Percentiles rank a stretch among this genome's conserved stretches.
These are phyloP conservation scores for Bradypodion ventrale DNA, from an alignment of 2,797 vertebrate genomes.

Conservation along the genomic window DNA sequence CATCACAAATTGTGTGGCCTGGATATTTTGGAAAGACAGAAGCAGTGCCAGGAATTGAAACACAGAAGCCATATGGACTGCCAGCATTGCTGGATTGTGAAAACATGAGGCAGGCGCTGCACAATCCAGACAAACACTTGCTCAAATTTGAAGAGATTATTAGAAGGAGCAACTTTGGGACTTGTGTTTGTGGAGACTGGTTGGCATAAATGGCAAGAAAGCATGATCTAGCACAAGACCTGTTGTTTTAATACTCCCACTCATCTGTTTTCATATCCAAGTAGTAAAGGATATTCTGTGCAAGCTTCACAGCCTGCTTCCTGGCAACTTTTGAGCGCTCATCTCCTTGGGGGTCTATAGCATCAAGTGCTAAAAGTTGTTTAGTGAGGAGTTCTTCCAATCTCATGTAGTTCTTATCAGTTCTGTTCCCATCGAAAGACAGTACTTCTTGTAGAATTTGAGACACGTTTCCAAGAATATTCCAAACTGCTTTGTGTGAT, in stretches of 20 bases:
- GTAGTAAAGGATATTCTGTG: conserved; percentile 96
- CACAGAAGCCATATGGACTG: conserved; percentile 67
- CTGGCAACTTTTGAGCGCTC: conserved; percentile 87
- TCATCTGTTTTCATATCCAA: conserved; percentile 98
- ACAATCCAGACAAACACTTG: conserved; percentile 62
- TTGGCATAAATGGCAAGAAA: conserved; percentile 42
- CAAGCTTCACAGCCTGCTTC: conserved; percentile 95
- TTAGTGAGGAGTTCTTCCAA: conserved; percentile 97
- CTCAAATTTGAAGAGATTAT: conserved; percentile 47
- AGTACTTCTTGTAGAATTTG: conserved; percentile 92
- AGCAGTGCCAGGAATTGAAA: conserved; percentile 60
- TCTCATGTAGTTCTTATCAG: conserved; percentile 93
- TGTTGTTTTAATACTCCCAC: conserved; percentile 88
- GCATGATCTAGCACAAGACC: background rate
- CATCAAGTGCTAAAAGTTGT: conserved; percentile 92
- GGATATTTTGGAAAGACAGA: conserved; percentile 12
- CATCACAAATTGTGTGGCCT: conserved; percentile 35
- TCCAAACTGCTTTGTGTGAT: conserved; percentile 86
- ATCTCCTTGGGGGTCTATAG: conserved; percentile 92
- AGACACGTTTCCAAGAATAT: conserved; percentile 85
- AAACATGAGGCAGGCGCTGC: conserved; percentile 62
- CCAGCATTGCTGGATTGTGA: conserved; percentile 60
- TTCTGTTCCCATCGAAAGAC: conserved; percentile 90
- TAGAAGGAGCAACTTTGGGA: conserved; percentile 61
- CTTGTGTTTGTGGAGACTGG: conserved; percentile 16